Percentiles rank a stretch among this genome's conserved stretches.
phyloP scores from a whole-genome alignment of 2,113 vertebrate genomes.

The Tragelaphus imberbis region DNA sequence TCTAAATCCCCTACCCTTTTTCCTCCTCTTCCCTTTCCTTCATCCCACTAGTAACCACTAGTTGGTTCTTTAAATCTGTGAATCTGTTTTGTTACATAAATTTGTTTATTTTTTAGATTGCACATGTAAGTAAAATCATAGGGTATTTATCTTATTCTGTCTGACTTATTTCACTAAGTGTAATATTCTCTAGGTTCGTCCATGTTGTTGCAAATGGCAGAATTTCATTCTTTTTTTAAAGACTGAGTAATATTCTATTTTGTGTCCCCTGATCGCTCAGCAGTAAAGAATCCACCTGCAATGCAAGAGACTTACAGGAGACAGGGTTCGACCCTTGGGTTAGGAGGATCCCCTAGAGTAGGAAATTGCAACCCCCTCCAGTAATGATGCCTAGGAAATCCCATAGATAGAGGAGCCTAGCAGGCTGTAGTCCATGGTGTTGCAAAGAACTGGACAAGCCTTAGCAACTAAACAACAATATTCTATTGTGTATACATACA shows the following conservation, averaged over 20 bases:
- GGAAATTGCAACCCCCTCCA: neutral
- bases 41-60: neutral
- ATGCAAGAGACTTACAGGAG: neutral
- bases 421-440: neutral
- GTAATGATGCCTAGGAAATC: neutral
- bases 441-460: neutral
- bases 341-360: neutral
- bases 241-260: neutral
- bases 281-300: neutral
- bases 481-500: neutral
- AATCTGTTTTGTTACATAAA: neutral
- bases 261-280: neutral
- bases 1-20: neutral
- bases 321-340: rapidly evolving
- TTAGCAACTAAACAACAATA: neutral
- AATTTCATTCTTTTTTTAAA: neutral
- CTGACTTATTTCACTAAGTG: neutral
- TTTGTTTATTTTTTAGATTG: neutral
- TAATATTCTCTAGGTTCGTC: neutral
- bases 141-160: neutral
- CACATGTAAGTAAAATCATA: neutral
- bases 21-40: neutral
- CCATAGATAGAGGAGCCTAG: neutral
- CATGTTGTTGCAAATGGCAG: neutral
- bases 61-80: neutral